A percentile compares a stretch with the other conserved stretches of the same genome.
phyloP scores from a whole-genome alignment of 2,797 vertebrate genomes.

The Neosilurus hyrtlii region DNA sequence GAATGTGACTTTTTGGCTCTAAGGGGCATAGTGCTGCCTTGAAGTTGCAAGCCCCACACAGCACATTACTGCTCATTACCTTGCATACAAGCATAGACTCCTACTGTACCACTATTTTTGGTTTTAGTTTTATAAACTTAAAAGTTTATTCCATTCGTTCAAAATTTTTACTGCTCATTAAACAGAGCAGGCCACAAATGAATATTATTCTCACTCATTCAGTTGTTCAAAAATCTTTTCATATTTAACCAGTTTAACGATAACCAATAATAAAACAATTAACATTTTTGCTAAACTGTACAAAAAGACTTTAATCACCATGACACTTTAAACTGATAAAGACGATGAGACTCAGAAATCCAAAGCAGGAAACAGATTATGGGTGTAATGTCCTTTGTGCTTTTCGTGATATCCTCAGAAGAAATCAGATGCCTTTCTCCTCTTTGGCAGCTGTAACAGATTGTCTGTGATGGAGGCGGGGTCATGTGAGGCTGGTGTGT shows the following conservation, averaged over 20 bases:
- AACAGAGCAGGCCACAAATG: neutral
- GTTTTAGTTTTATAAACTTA: no score
- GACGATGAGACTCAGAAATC: neutral
- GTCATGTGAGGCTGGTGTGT: conserved; percentile 84
- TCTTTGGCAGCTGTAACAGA: conserved; percentile 90
- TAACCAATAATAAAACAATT: neutral
- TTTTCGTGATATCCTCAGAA: conserved; percentile 62
- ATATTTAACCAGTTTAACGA: neutral
- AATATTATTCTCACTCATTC: neutral
- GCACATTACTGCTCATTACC: no score
- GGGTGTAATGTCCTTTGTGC: neutral
- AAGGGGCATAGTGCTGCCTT: no score
- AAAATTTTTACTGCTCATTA: neutral
- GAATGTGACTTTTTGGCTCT: no score
- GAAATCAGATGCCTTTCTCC: conserved; percentile 86
- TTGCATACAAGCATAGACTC: no score
- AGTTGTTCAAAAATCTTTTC: neutral
- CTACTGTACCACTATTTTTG: no score
- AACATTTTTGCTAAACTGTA: neutral
- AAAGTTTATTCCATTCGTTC: no score
- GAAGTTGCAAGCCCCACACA: no score
- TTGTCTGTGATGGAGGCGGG: conserved; percentile 93
- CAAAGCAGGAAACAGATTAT: neutral
- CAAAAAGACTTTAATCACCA: neutral
- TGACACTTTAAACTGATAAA: neutral